Percentiles rank a stretch among this genome's conserved stretches.
These are phyloP conservation scores for Athripsodes cinereus DNA, from an alignment of 2,888 invertebrate genomes.

Conservation along the genomic window DNA sequence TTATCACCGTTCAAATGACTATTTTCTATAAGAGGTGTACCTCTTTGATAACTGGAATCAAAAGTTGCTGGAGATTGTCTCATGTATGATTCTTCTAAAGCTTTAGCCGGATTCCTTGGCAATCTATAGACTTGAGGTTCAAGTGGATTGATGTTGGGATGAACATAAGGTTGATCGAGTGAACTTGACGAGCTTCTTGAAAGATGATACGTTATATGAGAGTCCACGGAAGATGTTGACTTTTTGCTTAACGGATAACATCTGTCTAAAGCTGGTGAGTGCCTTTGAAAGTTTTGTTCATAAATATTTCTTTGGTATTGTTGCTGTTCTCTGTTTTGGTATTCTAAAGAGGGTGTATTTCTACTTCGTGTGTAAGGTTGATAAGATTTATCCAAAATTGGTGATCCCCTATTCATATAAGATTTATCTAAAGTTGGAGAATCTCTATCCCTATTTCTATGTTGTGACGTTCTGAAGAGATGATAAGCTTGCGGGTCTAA, in stretches of 20 bases:
- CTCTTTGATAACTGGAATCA: conserved; percentile 24
- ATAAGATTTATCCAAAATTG: conserved; percentile 27
- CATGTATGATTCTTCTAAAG: conserved; percentile 25
- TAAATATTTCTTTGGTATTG: conserved; percentile 20
- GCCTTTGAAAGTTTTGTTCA: conserved; percentile 19
- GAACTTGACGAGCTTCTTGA: conserved; percentile 35
- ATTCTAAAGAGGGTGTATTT: conserved; percentile 24
- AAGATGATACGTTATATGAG: conserved; percentile 31
- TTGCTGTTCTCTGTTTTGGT: conserved; percentile 20
- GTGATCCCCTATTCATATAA: conserved; percentile 24
- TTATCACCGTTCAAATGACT: conserved; percentile 23
- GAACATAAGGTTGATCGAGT: conserved; percentile 30
- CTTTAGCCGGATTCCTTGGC: conserved; percentile 26
- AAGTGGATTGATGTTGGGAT: conserved; percentile 24
- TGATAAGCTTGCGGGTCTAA: conserved; percentile 43
- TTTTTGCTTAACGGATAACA: conserved; percentile 28
- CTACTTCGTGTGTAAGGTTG: conserved; percentile 27
- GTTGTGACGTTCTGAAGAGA: conserved; percentile 39
- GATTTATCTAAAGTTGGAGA: conserved; percentile 20
- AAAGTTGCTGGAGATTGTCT: conserved; percentile 25
- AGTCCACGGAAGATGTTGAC: conserved; percentile 32
- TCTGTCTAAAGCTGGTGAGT: conserved; percentile 25
- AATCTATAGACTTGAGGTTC: conserved; percentile 27
- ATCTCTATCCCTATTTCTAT: conserved; percentile 15
- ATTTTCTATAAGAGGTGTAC: conserved; percentile 24